Evolutionary conservation across 2,888 invertebrate species (phyloP).

Genomic region (Scaptomyza parva): DNA sequence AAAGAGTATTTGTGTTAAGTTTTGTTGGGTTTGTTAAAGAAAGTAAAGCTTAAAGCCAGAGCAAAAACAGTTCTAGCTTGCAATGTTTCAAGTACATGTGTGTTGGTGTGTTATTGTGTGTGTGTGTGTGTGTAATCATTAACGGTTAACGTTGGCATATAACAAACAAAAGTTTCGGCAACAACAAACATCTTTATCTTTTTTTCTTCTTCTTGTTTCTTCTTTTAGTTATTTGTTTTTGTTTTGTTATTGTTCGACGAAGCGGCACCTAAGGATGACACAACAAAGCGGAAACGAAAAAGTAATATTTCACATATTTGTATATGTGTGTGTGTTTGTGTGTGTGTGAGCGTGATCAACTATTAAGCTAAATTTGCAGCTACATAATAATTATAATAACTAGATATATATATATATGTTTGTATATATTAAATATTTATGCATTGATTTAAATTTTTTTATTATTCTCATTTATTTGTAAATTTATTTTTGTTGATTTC

Average conservation of each 20-base stretch:
- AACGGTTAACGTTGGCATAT: constrained; percentile 54
- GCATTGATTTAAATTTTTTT: constrained; percentile 13
- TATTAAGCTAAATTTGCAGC: constrained; percentile 55
- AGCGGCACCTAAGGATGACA: constrained; percentile 30
- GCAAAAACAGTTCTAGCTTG: constrained; percentile 11
- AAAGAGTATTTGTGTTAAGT: neutral
- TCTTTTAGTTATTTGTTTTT: neutral
- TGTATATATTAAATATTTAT: constrained; percentile 7
- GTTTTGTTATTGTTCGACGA: constrained; percentile 6
- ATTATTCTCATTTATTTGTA: neutral
- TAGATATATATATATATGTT: constrained; percentile 10
- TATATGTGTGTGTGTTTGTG: neutral
- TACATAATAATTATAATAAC: constrained; percentile 36
- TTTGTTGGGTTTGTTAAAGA: constrained; percentile 1
- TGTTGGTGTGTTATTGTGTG: no score
- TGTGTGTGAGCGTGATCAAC: constrained; percentile 29
- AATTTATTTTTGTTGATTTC: neutral
- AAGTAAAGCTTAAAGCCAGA: neutral
- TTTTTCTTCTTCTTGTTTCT: no score
- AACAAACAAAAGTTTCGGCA: constrained; percentile 47
- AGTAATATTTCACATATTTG: constrained; percentile 10
- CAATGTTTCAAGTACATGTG: constrained; percentile 7
- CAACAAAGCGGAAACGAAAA: constrained; percentile 42
- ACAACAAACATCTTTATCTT: constrained; percentile 41
- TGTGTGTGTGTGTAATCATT: constrained; percentile 25